These are phyloP conservation scores for Octopus sinensis DNA, from an alignment of 1,140 invertebrate genomes.

Conservation along the genomic window DNA sequence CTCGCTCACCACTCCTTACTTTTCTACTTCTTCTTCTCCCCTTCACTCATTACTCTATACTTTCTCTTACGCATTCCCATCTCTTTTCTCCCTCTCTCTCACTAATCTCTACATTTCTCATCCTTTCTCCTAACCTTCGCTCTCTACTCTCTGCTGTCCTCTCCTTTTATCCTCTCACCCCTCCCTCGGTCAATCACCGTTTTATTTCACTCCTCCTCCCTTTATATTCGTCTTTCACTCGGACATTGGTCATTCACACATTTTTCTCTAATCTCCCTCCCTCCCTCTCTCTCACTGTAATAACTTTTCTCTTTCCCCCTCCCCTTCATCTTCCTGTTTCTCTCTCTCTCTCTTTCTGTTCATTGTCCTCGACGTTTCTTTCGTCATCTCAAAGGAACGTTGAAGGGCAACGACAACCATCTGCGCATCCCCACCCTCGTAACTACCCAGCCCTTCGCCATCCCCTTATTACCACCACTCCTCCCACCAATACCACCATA, in stretches of 20 bases:
- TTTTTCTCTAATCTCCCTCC: neutral
- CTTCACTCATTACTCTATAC: neutral
- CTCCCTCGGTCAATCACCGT: neutral
- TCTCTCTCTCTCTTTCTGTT: neutral
- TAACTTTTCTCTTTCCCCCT: neutral
- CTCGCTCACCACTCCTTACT: neutral
- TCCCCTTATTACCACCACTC: neutral
- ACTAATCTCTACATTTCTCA: neutral
- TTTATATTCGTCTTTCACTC: neutral
- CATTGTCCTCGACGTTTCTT: neutral
- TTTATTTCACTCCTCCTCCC: neutral
- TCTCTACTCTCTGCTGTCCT: neutral
- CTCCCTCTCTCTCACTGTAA: neutral
- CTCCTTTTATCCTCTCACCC: neutral
- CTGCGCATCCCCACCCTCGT: neutral
- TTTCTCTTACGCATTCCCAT: neutral
- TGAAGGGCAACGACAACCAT: too few relatives aligned
- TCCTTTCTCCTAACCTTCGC: neutral
- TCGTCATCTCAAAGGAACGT: neutral
- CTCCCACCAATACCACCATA: neutral
- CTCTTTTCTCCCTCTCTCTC: neutral
- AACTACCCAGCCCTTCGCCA: neutral
- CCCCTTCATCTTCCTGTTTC: neutral
- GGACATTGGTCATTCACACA: neutral
- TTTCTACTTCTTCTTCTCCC: neutral